A percentile compares a stretch with the other conserved stretches of the same genome.
Evolutionary conservation across 2,888 invertebrate genomes (phyloP).

Genomic region (Parasteatoda lunata): DNA sequence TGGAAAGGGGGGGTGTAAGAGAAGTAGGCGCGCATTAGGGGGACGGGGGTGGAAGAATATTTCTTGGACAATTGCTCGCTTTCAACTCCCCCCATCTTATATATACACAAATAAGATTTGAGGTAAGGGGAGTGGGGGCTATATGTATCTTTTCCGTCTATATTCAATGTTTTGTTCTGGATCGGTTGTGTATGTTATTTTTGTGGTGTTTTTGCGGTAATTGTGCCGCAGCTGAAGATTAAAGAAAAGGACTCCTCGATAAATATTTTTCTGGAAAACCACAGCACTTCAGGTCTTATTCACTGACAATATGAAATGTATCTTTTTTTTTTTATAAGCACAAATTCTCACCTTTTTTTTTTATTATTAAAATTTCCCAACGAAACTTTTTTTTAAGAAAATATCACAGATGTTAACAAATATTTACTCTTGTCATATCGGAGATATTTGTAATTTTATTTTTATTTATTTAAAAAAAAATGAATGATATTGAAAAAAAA

Average conservation of each 20-base stretch:
- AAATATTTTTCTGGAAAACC: constrained; percentile 24
- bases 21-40: not conserved
- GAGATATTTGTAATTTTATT: too few species aligned
- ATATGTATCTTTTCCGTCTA: constrained; percentile 45
- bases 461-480: too few species aligned
- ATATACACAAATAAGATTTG: not conserved
- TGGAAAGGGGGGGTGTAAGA: not conserved
- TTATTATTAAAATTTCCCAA: too few species aligned
- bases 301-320: too few species aligned
- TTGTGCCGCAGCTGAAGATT: not conserved
- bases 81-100: constrained; percentile 24
- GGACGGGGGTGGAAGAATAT: constrained; percentile 35
- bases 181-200: not conserved
- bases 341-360: too few species aligned
- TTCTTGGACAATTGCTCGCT: constrained; percentile 64
- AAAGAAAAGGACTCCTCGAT: constrained; percentile 2
- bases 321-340: too few species aligned
- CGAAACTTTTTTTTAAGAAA: too few species aligned
- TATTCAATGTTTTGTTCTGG: constrained; percentile 42
- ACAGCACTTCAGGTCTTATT: not conserved
- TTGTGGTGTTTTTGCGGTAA: constrained; percentile 20
- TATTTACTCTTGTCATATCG: too few species aligned
- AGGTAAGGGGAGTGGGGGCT: not conserved
- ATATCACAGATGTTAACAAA: too few species aligned
- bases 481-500: too few species aligned